Conservation (phyloP, 2,888 invertebrate species). For the Saturnia japonica region DNA sequence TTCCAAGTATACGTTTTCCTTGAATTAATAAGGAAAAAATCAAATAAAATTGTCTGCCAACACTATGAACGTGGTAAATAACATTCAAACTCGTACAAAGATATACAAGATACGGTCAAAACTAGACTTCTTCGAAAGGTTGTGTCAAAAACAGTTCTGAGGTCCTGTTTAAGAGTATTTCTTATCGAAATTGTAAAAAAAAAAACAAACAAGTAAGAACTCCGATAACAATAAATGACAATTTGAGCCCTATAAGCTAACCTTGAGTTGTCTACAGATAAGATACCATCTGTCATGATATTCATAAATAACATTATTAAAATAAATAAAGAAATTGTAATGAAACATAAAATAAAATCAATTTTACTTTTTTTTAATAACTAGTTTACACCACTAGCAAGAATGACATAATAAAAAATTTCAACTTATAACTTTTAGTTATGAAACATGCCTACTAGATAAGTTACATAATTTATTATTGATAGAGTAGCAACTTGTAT, state of each 20-base stretch:
- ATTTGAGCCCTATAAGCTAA: background rate
- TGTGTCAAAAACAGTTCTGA: background rate
- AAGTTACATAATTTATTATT: background rate
- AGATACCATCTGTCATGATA: background rate
- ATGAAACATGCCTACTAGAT: background rate
- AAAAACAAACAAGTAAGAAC: background rate
- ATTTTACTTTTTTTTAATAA: background rate
- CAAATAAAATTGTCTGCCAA: background rate
- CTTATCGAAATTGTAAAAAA: background rate
- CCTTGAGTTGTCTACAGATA: conserved; percentile 8
- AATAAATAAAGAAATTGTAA: background rate
- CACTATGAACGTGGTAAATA: background rate
- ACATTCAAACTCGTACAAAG: background rate
- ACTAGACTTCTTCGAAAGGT: background rate
- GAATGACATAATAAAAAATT: no score
- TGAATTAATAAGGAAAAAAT: background rate
- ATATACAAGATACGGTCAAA: background rate
- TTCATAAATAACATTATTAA: background rate
- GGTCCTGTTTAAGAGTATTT: background rate
- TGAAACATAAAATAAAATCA: background rate
- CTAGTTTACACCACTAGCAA: no score
- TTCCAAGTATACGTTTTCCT: background rate
- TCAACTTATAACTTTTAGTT: no score
- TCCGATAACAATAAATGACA: conserved; percentile 11
- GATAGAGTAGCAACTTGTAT: background rate